These are phyloP conservation scores for Drosophila pandora DNA, from an alignment of 1,140 invertebrate genomes.

Conservation along the genomic window DNA sequence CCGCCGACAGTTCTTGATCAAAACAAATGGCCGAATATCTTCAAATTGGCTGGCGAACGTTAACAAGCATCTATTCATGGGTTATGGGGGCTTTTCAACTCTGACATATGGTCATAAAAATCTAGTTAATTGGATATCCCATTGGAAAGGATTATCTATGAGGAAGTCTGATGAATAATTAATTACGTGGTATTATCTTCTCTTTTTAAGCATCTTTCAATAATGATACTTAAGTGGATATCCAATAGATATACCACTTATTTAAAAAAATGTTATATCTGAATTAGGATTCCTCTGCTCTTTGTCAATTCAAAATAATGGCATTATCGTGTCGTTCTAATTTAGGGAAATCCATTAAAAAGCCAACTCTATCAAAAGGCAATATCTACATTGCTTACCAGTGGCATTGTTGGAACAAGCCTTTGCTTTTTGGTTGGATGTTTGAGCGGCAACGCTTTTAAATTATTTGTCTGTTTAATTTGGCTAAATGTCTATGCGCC, in stretches of 20 bases:
- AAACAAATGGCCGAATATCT: slow-evolving; percentile 48
- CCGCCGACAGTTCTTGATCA: slow-evolving; percentile 40
- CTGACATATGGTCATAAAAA: background rate
- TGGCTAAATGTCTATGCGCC: slow-evolving; percentile 41
- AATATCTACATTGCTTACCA: background rate
- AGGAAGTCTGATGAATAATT: background rate
- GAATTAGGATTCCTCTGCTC: no score
- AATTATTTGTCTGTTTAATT: slow-evolving; percentile 58
- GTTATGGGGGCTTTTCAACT: slow-evolving; percentile 3
- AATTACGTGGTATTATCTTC: background rate
- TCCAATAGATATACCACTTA: no score
- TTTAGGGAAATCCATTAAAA: background rate
- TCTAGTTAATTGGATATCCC: slow-evolving; percentile 11
- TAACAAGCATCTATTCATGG: slow-evolving; percentile 17
- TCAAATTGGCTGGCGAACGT: slow-evolving; percentile 34
- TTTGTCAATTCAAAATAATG: background rate
- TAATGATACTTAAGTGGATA: no score
- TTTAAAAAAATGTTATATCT: no score
- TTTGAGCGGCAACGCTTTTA: slow-evolving; percentile 16
- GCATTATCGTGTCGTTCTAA: background rate
- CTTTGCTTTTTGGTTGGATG: slow-evolving; percentile 19
- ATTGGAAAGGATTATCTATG: background rate
- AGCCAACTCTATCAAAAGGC: slow-evolving; percentile 9
- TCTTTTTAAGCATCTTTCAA: no score
- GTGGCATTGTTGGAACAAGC: background rate